phyloP scores from a whole-genome alignment of 2,113 vertebrate species.

The Mohoua ochrocephala region DNA sequence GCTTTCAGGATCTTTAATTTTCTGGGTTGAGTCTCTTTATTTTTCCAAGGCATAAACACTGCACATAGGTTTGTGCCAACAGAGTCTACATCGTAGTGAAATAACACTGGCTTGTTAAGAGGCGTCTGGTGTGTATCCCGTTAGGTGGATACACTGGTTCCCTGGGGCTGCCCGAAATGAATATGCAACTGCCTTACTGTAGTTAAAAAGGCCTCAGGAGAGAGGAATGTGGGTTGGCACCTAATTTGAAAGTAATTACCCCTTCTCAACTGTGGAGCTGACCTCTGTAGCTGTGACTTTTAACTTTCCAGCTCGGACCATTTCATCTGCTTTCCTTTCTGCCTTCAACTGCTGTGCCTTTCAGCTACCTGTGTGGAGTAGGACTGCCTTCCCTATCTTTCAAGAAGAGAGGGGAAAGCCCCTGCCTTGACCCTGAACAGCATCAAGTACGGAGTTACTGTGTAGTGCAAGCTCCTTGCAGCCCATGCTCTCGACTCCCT shows the following conservation, averaged over 20 bases:
- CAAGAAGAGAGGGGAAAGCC: neutral
- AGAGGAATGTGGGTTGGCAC: neutral
- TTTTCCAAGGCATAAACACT: neutral
- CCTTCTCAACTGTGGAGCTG: neutral
- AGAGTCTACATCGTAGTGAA: accelerated
- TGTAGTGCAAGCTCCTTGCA: neutral
- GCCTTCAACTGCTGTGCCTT: neutral
- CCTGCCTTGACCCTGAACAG: neutral
- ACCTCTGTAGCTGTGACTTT: neutral
- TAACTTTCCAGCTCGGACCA: neutral
- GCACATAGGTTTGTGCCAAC: accelerated
- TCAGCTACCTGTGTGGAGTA: neutral
- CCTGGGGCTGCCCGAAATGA: neutral
- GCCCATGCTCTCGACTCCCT: neutral
- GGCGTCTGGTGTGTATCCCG: accelerated
- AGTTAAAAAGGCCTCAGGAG: neutral
- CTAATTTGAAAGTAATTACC: neutral
- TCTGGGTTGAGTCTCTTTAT: neutral
- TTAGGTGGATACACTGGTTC: accelerated
- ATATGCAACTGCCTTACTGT: neutral
- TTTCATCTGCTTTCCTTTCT: neutral
- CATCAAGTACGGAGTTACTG: neutral
- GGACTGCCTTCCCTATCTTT: neutral
- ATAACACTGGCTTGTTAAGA: neutral
- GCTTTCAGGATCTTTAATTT: neutral